Base-by-base conservation (phyloP, 2,888 invertebrate genomes). In the Trypoxylon attenuatum region DNA sequence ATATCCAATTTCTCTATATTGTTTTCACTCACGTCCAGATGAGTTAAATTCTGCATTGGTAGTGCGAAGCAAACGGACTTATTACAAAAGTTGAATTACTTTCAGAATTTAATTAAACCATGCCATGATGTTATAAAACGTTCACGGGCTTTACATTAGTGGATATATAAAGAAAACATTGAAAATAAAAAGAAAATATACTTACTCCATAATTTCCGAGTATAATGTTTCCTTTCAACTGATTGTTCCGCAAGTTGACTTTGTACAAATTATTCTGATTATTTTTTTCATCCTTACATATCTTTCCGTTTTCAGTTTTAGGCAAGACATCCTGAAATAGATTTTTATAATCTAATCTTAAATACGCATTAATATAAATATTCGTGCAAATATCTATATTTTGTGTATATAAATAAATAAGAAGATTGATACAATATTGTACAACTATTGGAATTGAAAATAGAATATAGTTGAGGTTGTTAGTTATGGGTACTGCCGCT, bases 161-260 rank as follows among this genome's bases (percentile, higher is more conserved):
- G 15, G 2, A 18, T 27, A 16, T 3, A 38, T 5, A 33, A 29
- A 19, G 27, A 54, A n/a, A 6, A 22, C 42, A 21, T 6, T 29
- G n/a, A 21, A n/a, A 4, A 25, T 46, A 15, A 23, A 25, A 25
- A 2, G 6, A n/a, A 19, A 25, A 22, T 10, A 58, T 62, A 88
- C 90, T 90, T 89, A 94, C 95, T 85, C 94, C 94, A 87, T 95
- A 95, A 86, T 94, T 95, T 56, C 94, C 95, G 51, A 95, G 90
- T 73, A 95, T 92, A 69, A 95, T 95, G 87, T 93, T 94, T 57
- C 95, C 95, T 86, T 94, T 94, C 22, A 95, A 88, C 70, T 92
- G 91, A 86, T 94, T 95, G 69, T 93, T 91, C 53, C 94, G 89
- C 38, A 95, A 88, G 83, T 94, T 94, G n/a, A 94, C 91, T 71